A percentile compares a stretch with the other conserved stretches of the same genome.
phyloP scores from a whole-genome alignment of 2,797 vertebrate species.

The Petrocephalus sullivani region DNA sequence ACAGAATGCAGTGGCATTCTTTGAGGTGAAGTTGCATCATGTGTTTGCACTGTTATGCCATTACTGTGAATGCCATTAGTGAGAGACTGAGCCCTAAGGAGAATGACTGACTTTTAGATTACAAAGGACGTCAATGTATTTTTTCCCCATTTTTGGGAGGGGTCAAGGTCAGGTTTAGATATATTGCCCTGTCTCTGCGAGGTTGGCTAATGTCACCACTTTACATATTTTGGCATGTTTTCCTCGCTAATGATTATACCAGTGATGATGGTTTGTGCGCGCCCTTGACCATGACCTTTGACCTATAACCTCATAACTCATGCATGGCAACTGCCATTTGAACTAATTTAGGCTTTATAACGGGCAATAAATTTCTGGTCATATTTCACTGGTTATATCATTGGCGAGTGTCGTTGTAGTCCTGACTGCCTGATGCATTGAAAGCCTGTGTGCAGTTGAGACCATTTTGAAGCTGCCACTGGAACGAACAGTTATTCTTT shows the following conservation, averaged over 20 bases:
- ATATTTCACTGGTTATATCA: neutral
- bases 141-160: neutral
- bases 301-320: neutral
- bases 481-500: neutral
- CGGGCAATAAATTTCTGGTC: neutral
- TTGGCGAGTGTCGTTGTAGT: neutral
- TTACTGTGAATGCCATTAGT: neutral
- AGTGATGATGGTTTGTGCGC: neutral
- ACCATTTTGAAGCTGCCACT: neutral
- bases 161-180: neutral
- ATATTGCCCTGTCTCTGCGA: neutral
- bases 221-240: slow-evolving; percentile 12
- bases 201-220: neutral
- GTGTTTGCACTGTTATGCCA: neutral
- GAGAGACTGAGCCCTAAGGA: neutral
- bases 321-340: neutral
- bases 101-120: neutral
- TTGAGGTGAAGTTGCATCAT: neutral
- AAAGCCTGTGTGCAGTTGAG: neutral
- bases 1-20: neutral
- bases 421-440: neutral
- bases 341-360: neutral
- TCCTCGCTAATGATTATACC: slow-evolving; percentile 24
- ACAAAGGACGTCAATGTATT: neutral
- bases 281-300: neutral